Percentiles rank a stretch among this genome's conserved stretches.
Conservation (phyloP, 2,888 invertebrate genomes). For the Labia minor region DNA sequence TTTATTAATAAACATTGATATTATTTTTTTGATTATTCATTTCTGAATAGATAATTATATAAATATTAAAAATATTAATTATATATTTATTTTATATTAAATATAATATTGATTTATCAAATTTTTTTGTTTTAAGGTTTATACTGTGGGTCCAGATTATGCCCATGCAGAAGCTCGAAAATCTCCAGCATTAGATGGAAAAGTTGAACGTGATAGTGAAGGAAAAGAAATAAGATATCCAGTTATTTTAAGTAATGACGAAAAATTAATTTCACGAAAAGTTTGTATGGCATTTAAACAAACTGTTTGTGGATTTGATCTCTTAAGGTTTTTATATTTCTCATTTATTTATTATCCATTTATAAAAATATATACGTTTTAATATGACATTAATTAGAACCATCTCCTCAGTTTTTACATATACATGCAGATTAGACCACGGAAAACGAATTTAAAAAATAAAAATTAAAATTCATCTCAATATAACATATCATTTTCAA, state of each 20-base stretch:
- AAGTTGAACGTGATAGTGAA: slow-evolving; percentile 94
- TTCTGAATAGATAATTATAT: no score
- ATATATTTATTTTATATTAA: no score
- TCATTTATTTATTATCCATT: not conserved
- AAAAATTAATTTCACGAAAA: slow-evolving; percentile 95
- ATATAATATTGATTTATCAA: no score
- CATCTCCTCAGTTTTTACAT: not conserved
- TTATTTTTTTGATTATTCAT: no score
- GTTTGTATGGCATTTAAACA: slow-evolving; percentile 95
- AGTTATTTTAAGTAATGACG: slow-evolving; percentile 91
- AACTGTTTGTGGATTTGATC: slow-evolving; percentile 98
- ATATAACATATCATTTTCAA: no score
- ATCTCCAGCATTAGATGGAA: slow-evolving; percentile 95
- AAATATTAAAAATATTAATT: no score
- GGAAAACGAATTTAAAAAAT: no score
- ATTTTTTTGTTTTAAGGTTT: slow-evolving; percentile 56
- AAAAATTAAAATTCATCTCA: no score
- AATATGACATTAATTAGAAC: not conserved
- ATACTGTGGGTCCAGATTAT: slow-evolving; percentile 98
- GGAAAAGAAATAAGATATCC: slow-evolving; percentile 98
- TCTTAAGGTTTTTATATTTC: slow-evolving; percentile 56
- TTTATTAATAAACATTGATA: no score
- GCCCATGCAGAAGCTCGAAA: slow-evolving; percentile 99
- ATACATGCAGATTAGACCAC: no score
- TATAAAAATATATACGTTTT: no score